Evolutionary conservation across 37 sponge, comb jelly and placozoan species (phyloP), one percentile per base, ranked within the genome.

Genomic region (Haliclona indistincta): DNA sequence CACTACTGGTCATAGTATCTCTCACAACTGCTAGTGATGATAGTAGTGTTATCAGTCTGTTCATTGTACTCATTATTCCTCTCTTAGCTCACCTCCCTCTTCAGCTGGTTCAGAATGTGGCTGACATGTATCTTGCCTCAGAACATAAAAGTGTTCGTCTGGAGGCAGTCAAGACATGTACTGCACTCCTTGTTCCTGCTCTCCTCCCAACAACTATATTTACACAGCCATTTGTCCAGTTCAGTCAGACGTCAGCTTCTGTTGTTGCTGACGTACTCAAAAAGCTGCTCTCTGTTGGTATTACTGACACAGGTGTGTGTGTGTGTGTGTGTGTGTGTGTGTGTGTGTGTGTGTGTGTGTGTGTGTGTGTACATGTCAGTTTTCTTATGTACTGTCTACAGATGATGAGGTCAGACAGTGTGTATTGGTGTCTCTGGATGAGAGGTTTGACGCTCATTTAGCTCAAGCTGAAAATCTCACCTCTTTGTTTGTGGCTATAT

Each of bases 401-500:
- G 95, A 94, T 74, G 81, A 86, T 3, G 78, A 80, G 42, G 81
- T 91, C 8, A 63, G 95, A 6, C 70, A 86, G 77, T 84, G 92
- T 80, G 95, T 94, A 41, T 66, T 94, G 37, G 54, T 74, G 53
- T 40, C 79, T 2, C 76, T 94, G 61, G 88, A 91, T 41, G 74
- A 75, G 53, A 69, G 71, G 44, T 94, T 91, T 75, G 92, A 94
- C 75, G 79, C 84, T 56, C 89, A 91, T 76, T 71, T 94, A 39
- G 91, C 95, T 32, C 95, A 94, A 67, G 88, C 92, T 40, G 95
- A 94, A 65, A 82, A 82, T 67, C 70, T 94, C 44, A 80, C 77
- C 44, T 84, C 85, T 22, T 67, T 94, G 38, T 97, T 97, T 74
- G 74, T 91, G 38, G 94, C 94, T 25, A 72, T 97, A 26, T 93